These are phyloP conservation scores for Ctenosaura bakeri DNA, from an alignment of 2,797 vertebrate species.

Conservation along the genomic window DNA sequence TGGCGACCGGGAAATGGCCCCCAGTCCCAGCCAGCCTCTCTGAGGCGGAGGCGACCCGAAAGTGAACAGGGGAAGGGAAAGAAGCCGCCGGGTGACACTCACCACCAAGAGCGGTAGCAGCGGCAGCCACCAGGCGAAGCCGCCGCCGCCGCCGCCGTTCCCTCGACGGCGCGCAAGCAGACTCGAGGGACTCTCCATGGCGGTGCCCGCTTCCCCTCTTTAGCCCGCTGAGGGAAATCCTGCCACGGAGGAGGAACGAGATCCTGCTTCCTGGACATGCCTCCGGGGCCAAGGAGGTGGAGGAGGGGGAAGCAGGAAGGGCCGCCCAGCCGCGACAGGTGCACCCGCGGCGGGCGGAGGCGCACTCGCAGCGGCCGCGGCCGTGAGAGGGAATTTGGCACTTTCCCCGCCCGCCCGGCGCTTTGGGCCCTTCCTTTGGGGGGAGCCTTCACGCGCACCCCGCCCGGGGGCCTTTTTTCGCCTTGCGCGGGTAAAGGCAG, in stretches of 20 bases:
- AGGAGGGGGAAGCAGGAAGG: slow-evolving; percentile 46
- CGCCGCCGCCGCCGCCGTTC: neutral
- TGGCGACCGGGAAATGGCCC: too few species aligned
- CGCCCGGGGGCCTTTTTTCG: too few species aligned
- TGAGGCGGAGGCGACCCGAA: too few species aligned
- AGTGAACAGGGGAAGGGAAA: too few species aligned
- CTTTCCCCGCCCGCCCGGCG: too few species aligned
- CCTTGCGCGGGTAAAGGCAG: too few species aligned
- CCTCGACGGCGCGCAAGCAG: neutral
- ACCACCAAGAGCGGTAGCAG: slow-evolving; percentile 36
- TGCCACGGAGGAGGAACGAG: slow-evolving; percentile 3
- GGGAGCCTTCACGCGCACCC: too few species aligned
- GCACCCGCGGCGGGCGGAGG: neutral
- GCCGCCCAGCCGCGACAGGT: slow-evolving; percentile 17
- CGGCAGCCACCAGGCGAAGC: slow-evolving; percentile 48
- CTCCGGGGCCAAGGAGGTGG: neutral
- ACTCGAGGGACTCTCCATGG: slow-evolving; percentile 24
- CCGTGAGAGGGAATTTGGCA: too few species aligned
- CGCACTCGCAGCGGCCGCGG: too few species aligned
- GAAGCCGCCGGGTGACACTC: too few species aligned
- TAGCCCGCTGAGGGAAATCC: neutral
- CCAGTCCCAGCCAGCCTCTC: too few species aligned
- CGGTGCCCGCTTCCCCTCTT: neutral
- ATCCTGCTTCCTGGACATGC: slow-evolving; percentile 69
- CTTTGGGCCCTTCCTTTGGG: too few species aligned